These are phyloP conservation scores for Piprites chloris DNA, from an alignment of 2,113 vertebrate genomes.

Conservation along the genomic window DNA sequence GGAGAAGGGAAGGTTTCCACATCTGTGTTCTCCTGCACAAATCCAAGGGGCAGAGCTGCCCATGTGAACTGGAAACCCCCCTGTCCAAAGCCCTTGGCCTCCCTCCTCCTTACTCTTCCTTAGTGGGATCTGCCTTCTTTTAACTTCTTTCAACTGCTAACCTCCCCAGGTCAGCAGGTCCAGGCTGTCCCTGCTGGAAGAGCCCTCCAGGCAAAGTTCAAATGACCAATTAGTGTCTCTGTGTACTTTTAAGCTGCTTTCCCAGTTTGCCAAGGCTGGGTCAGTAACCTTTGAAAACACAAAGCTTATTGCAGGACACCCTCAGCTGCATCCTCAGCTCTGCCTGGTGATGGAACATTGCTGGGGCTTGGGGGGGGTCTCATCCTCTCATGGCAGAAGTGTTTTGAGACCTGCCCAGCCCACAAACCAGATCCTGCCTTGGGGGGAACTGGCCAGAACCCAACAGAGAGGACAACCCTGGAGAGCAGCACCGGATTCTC, in stretches of 20 bases:
- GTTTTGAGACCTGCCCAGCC: not conserved
- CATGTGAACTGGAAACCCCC: accelerated
- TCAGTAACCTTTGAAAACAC: not conserved
- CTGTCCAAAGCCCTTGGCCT: no score
- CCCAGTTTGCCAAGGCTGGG: not conserved
- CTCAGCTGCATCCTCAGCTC: not conserved
- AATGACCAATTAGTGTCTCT: not conserved
- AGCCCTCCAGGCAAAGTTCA: not conserved
- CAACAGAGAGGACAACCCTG: not conserved
- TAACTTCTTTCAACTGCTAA: no score
- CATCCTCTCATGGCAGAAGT: not conserved
- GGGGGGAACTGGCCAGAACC: not conserved
- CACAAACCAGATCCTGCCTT: not conserved
- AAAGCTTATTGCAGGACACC: not conserved
- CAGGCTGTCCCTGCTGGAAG: not conserved
- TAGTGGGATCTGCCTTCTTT: not conserved
- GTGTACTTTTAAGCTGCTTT: not conserved
- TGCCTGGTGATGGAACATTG: not conserved
- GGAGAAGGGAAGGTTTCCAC: not conserved
- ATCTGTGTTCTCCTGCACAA: accelerated
- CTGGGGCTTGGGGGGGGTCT: not conserved
- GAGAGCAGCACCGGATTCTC: not conserved
- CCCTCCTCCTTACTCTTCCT: not conserved
- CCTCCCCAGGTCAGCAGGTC: not conserved
- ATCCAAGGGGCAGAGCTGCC: not conserved